Percentiles rank a stretch among this genome's conserved stretches.
Evolutionary conservation across 1,140 invertebrate genomes (phyloP).

Genomic region (Hetaerina americana): DNA sequence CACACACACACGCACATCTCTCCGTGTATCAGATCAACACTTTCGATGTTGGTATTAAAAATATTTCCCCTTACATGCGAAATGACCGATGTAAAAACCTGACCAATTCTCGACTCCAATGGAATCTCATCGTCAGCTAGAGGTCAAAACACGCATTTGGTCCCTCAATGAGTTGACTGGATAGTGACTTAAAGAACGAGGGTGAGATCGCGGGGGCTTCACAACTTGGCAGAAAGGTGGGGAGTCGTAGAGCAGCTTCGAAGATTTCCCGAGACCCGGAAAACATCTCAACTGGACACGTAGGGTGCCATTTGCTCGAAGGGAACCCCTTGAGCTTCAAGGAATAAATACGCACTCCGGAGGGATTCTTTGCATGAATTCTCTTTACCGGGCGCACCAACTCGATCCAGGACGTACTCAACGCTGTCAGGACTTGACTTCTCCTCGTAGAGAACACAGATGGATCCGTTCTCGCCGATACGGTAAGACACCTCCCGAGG

Average conservation of each 20-base stretch:
- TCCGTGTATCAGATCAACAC: not conserved
- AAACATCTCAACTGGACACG: conserved; percentile 23
- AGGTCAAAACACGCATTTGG: too few relatives aligned
- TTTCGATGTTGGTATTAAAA: too few relatives aligned
- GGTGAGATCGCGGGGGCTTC: not conserved
- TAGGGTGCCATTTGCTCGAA: conserved; percentile 20
- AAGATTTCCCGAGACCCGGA: not conserved
- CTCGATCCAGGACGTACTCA: not conserved
- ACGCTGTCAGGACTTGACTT: not conserved
- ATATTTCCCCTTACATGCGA: not conserved
- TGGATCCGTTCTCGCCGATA: conserved; percentile 57
- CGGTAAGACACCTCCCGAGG: conserved; percentile 50
- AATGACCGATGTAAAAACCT: not conserved
- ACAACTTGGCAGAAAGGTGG: not conserved
- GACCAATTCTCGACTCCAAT: too few relatives aligned
- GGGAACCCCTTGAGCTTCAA: conserved; percentile 20
- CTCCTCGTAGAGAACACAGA: conserved; percentile 44
- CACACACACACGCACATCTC: too few relatives aligned
- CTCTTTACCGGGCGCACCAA: not conserved
- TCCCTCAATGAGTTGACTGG: not conserved
- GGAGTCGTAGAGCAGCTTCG: not conserved
- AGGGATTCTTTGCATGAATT: conserved; percentile 21
- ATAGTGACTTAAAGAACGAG: not conserved
- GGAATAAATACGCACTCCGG: conserved; percentile 12
- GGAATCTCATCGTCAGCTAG: too few relatives aligned